A percentile compares a stretch with the other conserved stretches of the same genome.
Conservation (phyloP, 2,888 invertebrate genomes). For the Labia minor region DNA sequence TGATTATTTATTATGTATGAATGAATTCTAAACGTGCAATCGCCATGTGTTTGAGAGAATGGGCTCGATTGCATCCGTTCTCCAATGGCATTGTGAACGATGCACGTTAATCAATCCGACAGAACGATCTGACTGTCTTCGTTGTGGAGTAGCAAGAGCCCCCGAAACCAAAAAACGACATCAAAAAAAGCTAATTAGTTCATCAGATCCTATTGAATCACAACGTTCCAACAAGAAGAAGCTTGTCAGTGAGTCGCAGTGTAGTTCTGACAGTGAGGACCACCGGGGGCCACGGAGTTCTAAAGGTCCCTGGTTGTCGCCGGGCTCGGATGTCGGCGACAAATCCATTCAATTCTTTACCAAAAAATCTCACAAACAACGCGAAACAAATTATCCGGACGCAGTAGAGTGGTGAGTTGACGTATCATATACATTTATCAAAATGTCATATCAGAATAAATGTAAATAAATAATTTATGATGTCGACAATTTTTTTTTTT, state of each 20-base stretch:
- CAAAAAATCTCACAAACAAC: too few species aligned
- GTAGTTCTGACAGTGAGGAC: not conserved
- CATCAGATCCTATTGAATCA: too few species aligned
- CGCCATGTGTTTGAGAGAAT: slow-evolving; percentile 50
- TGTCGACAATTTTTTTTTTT: too few species aligned
- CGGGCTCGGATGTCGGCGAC: not conserved
- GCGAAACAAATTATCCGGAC: too few species aligned
- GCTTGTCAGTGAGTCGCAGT: too few species aligned
- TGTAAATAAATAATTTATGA: too few species aligned
- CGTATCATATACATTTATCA: too few species aligned
- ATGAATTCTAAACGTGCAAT: slow-evolving; percentile 27
- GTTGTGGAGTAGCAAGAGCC: slow-evolving; percentile 48
- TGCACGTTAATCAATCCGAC: slow-evolving; percentile 83
- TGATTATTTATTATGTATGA: slow-evolving; percentile 20
- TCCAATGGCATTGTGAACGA: slow-evolving; percentile 84
- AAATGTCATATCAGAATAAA: too few species aligned
- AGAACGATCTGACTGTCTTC: slow-evolving; percentile 70
- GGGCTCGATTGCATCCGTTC: slow-evolving; percentile 88
- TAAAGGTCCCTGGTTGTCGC: too few species aligned
- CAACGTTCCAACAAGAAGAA: too few species aligned
- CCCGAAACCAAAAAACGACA: not conserved
- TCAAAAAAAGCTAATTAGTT: too few species aligned
- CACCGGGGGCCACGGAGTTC: not conserved
- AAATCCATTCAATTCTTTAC: not conserved
- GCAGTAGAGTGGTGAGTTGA: too few species aligned